Evolutionary conservation across 1,140 invertebrate species (phyloP).

Genomic region (Bathynomus jamesi): DNA sequence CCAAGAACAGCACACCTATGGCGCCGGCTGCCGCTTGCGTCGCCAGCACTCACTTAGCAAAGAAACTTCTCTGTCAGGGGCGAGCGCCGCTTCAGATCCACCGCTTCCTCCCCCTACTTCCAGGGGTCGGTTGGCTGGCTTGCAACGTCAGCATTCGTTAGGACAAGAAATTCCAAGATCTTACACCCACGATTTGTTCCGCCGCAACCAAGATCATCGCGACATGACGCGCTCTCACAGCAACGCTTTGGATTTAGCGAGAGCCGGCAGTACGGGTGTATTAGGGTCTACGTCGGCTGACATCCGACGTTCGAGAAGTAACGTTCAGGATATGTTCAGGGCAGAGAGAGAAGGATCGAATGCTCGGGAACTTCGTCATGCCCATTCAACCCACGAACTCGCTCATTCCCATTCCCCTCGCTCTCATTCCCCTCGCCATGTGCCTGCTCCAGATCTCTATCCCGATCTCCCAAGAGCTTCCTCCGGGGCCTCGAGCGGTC

Average conservation of each 20-base stretch:
- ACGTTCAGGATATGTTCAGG: slow-evolving; percentile 28
- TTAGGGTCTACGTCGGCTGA: slow-evolving; percentile 20
- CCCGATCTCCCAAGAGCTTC: slow-evolving; percentile 30
- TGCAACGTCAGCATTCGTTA: slow-evolving; percentile 33
- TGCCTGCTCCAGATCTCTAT: slow-evolving; percentile 27
- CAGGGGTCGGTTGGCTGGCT: slow-evolving; percentile 21
- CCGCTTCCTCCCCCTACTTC: slow-evolving; percentile 24
- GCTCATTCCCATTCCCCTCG: slow-evolving; percentile 29
- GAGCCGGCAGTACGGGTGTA: slow-evolving; percentile 25
- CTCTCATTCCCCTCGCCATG: slow-evolving; percentile 22
- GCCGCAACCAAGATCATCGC: slow-evolving; percentile 13
- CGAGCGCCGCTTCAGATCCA: slow-evolving; percentile 29
- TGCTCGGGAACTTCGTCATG: slow-evolving; percentile 28
- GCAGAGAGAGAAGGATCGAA: slow-evolving; percentile 25
- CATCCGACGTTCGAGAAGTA: slow-evolving; percentile 29
- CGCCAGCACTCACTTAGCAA: slow-evolving; percentile 35
- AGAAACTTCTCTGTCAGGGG: slow-evolving; percentile 20
- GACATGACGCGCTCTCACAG: slow-evolving; percentile 35
- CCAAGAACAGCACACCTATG: slow-evolving; percentile 32
- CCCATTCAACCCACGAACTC: slow-evolving; percentile 33
- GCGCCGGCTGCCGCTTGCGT: slow-evolving; percentile 30
- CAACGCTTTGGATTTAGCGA: slow-evolving; percentile 28
- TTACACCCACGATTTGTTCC: slow-evolving; percentile 19
- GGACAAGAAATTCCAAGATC: slow-evolving; percentile 33
- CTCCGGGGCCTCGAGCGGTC: slow-evolving; percentile 34